Percentiles rank a stretch among this genome's conserved stretches.
Evolutionary conservation across 2,797 vertebrate genomes (phyloP).

Genomic region (Labroides dimidiatus): DNA sequence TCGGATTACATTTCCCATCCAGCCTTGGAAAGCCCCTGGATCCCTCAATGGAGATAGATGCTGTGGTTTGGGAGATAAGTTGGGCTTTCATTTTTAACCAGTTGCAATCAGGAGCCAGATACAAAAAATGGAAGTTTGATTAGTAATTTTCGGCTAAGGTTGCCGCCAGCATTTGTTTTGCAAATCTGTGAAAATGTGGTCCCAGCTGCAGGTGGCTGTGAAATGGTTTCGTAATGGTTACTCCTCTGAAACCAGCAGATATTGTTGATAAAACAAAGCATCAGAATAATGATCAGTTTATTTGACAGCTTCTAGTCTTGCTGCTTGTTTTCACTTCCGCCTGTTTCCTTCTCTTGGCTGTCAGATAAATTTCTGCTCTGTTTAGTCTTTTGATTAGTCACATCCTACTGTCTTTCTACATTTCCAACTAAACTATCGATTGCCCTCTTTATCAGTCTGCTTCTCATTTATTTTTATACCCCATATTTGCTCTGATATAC

Average conservation of each 20-base stretch:
- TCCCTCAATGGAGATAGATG: not conserved
- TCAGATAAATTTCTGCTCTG: constrained; percentile 20
- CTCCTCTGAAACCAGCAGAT: constrained; percentile 22
- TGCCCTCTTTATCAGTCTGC: not conserved
- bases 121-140: constrained; percentile 22
- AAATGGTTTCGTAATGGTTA: constrained; percentile 15
- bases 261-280: constrained; percentile 22
- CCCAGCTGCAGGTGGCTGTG: constrained; percentile 21
- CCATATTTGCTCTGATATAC: not conserved
- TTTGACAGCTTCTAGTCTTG: constrained; percentile 20
- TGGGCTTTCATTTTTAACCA: not conserved
- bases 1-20: constrained; percentile 7
- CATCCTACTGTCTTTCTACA: constrained; percentile 13
- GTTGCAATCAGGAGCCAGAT: not conserved
- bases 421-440: constrained; percentile 34
- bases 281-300: constrained; percentile 32
- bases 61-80: not conserved
- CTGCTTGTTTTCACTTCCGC: constrained; percentile 21
- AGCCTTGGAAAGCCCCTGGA: constrained; percentile 1
- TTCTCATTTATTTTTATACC: not conserved
- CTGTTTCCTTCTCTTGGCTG: not conserved
- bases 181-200: constrained; percentile 25
- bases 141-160: constrained; percentile 14
- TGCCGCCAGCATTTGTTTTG: not conserved
- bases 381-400: constrained; percentile 7